Conservation (phyloP, 2,113 vertebrate genomes). For the Amblyopsis rosae region DNA sequence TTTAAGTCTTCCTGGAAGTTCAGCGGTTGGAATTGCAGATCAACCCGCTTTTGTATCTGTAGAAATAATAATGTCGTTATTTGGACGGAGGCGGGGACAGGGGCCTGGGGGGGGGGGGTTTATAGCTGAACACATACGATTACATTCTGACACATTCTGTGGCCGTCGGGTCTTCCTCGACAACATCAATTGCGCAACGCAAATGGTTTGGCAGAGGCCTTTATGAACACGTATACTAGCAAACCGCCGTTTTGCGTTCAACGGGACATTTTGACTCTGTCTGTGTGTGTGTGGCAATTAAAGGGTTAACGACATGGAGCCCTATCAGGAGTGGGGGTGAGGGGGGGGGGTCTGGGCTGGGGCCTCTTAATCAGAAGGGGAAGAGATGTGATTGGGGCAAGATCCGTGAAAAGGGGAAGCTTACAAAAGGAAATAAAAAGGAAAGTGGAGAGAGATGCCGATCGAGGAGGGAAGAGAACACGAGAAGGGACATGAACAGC, state of each 20-base stretch:
- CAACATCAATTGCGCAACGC: constrained; percentile 39
- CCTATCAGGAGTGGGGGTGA: constrained; percentile 38
- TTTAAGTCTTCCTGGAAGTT: constrained; percentile 47
- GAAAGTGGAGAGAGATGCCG: constrained; percentile 13
- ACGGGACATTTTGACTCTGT: background rate
- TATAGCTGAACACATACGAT: constrained; percentile 3
- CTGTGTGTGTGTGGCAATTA: background rate
- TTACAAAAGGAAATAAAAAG: constrained; percentile 13
- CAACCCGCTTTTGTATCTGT: background rate
- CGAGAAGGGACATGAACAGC: constrained; percentile 45
- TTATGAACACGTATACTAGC: constrained; percentile 18
- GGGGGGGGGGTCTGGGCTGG: constrained; percentile 21
- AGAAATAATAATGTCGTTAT: background rate
- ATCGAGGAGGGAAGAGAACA: constrained; percentile 46
- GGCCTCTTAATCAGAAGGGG: constrained; percentile 9
- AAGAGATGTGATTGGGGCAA: background rate
- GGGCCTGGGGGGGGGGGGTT: background rate
- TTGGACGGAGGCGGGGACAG: background rate
- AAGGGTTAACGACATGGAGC: constrained; percentile 57
- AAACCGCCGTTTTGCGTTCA: background rate
- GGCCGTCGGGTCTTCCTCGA: constrained; percentile 27
- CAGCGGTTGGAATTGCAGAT: constrained; percentile 15
- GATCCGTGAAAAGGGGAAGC: constrained; percentile 18
- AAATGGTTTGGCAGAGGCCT: constrained; percentile 25
- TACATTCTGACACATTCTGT: constrained; percentile 39